Evolutionary conservation across 2,888 invertebrate genomes (phyloP).

Genomic region (Andrena minutula): DNA sequence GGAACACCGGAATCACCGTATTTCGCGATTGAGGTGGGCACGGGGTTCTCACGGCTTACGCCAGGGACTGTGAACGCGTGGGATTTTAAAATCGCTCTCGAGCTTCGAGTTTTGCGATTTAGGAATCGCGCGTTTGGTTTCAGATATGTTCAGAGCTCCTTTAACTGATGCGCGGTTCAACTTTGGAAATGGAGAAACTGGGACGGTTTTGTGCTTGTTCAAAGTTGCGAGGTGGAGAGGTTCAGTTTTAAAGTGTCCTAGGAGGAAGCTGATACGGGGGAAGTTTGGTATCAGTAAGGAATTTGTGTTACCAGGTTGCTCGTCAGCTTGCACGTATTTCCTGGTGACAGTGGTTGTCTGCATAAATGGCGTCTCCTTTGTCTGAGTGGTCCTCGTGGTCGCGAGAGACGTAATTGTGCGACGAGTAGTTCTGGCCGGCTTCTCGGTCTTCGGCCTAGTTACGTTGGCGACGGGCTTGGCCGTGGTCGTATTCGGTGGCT

Average conservation of each 20-base stretch:
- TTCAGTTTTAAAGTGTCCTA: background rate
- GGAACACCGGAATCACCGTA: no score
- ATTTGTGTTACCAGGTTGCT: constrained; percentile 55
- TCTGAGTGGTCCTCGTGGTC: constrained; percentile 26
- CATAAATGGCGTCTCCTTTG: constrained; percentile 56
- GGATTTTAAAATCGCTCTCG: no score
- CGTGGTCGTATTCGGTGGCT: constrained; percentile 56
- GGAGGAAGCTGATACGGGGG: background rate
- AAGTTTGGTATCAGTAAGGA: background rate
- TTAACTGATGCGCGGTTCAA: no score
- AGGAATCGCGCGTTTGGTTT: no score
- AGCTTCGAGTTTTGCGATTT: no score
- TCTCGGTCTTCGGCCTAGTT: constrained; percentile 41
- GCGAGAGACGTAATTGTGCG: constrained; percentile 58
- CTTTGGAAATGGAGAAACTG: no score
- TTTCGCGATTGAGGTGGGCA: no score
- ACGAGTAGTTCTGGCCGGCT: constrained; percentile 25
- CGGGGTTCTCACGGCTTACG: no score
- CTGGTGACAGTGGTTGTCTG: constrained; percentile 25
- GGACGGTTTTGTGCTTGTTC: no score
- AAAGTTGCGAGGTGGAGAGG: background rate
- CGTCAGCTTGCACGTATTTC: constrained; percentile 16
- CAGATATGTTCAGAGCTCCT: no score
- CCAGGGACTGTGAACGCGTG: no score
- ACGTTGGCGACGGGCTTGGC: constrained; percentile 12